A percentile compares a stretch with the other conserved stretches of the same genome.
Conservation (phyloP, 2,113 vertebrate species). For the Condylura cristata region DNA sequence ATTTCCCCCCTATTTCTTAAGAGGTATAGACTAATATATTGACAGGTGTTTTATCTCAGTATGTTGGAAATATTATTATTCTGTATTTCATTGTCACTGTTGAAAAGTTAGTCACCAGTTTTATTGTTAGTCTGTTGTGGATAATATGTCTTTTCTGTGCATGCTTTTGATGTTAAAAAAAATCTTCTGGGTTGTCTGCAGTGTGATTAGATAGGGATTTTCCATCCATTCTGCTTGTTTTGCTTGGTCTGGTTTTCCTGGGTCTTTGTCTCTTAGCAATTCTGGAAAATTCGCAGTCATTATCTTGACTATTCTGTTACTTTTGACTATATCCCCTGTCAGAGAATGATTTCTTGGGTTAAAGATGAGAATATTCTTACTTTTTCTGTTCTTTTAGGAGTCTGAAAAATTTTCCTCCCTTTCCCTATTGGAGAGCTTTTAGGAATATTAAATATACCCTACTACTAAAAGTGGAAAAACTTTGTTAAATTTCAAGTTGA, state of each 20-base stretch:
- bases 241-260: neutral
- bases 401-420: neutral
- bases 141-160: neutral
- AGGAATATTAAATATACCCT: neutral
- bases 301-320: neutral
- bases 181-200: neutral
- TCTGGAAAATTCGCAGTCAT: neutral
- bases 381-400: neutral
- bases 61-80: neutral
- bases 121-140: neutral
- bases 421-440: neutral
- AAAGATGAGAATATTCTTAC: neutral
- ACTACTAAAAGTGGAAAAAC: neutral
- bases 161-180: neutral
- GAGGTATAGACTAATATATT: neutral
- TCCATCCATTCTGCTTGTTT: neutral
- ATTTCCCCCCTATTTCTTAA: neutral
- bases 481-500: neutral
- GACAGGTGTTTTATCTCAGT: neutral
- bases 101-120: neutral
- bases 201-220: neutral
- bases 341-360: neutral
- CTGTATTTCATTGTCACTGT: neutral
- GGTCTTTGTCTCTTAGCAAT: neutral
- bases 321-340: neutral